These are phyloP conservation scores for Balearica regulorum DNA, from an alignment of 2,797 vertebrate species.

Conservation along the genomic window DNA sequence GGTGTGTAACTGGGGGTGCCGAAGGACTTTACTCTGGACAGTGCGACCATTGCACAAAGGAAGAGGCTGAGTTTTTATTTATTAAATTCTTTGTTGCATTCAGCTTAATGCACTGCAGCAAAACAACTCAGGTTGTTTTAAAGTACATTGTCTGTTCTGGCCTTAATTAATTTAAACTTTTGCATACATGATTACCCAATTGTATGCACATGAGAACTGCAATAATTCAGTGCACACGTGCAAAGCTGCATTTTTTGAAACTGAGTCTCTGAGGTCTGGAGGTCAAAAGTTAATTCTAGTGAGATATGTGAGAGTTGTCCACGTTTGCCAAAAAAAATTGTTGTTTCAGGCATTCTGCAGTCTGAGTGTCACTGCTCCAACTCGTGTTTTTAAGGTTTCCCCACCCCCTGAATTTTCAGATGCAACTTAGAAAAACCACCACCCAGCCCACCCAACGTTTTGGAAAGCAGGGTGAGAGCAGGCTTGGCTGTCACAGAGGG, in stretches of 20 bases:
- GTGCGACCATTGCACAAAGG: background rate
- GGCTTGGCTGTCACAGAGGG: background rate
- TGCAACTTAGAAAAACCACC: background rate
- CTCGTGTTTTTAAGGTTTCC: background rate
- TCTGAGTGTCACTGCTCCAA: background rate
- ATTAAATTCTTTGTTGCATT: background rate
- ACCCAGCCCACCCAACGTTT: background rate
- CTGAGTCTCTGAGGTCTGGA: background rate
- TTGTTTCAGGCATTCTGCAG: conserved; percentile 41
- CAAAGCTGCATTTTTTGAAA: conserved; percentile 17
- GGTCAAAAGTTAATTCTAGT: conserved; percentile 49
- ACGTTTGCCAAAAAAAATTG: conserved; percentile 3
- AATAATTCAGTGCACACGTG: background rate
- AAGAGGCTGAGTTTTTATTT: background rate
- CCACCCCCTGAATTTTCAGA: background rate
- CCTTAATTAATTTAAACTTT: conserved; percentile 9
- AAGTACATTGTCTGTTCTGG: background rate
- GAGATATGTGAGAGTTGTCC: conserved; percentile 10
- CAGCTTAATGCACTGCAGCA: background rate
- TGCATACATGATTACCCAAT: background rate
- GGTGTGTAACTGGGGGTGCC: background rate
- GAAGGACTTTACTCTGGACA: background rate
- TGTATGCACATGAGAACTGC: background rate
- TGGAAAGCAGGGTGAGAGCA: background rate
- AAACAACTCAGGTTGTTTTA: background rate